Percentiles rank a stretch among this genome's conserved stretches.
These are phyloP conservation scores for Etheostoma spectabile DNA, from an alignment of 2,113 vertebrate species.

Conservation along the genomic window DNA sequence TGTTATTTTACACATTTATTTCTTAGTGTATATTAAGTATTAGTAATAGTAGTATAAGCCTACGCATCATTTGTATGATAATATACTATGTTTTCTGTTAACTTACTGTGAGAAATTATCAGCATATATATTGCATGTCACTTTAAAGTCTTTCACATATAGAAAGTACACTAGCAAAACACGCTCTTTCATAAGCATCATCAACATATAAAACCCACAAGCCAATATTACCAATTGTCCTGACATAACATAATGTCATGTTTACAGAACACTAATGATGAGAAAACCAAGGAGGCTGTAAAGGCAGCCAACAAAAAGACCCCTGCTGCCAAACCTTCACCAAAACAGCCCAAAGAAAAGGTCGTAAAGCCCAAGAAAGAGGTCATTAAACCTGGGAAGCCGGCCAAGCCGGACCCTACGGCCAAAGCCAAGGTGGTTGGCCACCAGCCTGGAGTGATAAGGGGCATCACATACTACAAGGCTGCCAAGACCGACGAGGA, in stretches of 20 bases:
- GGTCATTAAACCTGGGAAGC: slow-evolving; percentile 69
- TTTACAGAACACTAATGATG: slow-evolving; percentile 86
- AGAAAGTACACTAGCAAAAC: background rate
- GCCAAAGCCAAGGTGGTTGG: slow-evolving; percentile 84
- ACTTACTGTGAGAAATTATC: background rate
- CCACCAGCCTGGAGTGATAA: slow-evolving; percentile 89
- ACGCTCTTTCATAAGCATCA: background rate
- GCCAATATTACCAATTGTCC: background rate
- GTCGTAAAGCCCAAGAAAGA: slow-evolving; percentile 90
- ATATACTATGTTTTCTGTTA: background rate
- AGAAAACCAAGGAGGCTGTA: slow-evolving; percentile 82
- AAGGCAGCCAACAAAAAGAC: slow-evolving; percentile 85
- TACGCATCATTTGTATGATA: background rate
- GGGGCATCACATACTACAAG: slow-evolving; percentile 97
- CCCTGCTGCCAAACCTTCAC: slow-evolving; percentile 71
- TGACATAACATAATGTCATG: slow-evolving; percentile 22
- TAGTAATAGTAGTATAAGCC: background rate
- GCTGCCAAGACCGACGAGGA: slow-evolving; percentile 79
- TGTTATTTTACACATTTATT: too few relatives aligned
- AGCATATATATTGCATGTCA: background rate
- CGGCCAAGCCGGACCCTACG: slow-evolving; percentile 80
- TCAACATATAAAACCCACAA: background rate
- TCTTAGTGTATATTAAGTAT: background rate
- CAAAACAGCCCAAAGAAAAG: slow-evolving; percentile 89
- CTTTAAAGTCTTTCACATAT: too few relatives aligned